Conservation (phyloP, 2,113 vertebrate species). For the Xiphorhynchus elegans region DNA sequence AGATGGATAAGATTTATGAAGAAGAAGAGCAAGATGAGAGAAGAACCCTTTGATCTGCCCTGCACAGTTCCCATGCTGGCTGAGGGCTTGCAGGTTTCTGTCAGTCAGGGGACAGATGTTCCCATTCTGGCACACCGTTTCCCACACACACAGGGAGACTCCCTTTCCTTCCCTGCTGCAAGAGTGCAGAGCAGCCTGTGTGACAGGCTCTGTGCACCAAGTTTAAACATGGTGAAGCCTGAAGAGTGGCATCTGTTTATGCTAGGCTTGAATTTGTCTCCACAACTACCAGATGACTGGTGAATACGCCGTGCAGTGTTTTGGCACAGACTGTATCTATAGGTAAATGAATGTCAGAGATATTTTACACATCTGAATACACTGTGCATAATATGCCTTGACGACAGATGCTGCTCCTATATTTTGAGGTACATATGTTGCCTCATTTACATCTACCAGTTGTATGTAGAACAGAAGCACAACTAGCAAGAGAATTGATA, state of each 20-base stretch:
- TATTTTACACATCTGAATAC: neutral
- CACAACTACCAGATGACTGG: neutral
- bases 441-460: neutral
- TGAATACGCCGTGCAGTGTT: neutral
- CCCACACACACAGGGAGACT: neutral
- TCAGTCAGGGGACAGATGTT: neutral
- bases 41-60: constrained; percentile 43
- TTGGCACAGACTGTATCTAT: neutral
- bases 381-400: neutral
- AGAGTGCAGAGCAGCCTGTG: rapidly evolving
- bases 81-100: neutral
- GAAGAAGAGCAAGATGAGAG: neutral
- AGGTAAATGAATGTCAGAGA: neutral
- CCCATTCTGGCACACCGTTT: neutral
- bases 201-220: neutral
- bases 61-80: neutral
- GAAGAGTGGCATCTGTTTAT: neutral
- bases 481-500: neutral
- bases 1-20: constrained; percentile 54
- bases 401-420: neutral
- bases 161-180: neutral
- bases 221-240: neutral
- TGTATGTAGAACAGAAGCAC: neutral
- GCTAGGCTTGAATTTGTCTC: neutral
- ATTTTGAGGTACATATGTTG: neutral